Conservation (phyloP, 1,140 invertebrate genomes). For the Drosophila azteca region DNA sequence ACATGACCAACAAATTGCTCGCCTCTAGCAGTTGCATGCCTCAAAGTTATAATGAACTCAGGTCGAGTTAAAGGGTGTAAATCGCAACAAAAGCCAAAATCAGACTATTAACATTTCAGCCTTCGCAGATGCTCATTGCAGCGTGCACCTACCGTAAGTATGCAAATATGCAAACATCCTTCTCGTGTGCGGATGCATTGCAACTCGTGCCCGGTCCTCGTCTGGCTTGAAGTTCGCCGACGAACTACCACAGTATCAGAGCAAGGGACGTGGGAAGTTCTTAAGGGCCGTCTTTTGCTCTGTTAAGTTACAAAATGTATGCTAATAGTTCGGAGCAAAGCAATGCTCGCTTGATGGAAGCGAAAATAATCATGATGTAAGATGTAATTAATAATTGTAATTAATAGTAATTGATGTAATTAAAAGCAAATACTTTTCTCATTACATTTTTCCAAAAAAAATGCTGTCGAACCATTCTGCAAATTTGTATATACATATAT, state of each 20-base stretch:
- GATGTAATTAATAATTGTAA: no score
- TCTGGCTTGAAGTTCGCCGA: constrained; percentile 15
- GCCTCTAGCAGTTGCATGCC: constrained; percentile 13
- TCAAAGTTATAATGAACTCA: constrained; percentile 59
- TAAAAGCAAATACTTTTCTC: no score
- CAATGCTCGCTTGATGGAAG: constrained; percentile 38
- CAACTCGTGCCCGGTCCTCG: not conserved
- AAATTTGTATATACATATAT: no score
- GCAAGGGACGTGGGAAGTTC: not conserved
- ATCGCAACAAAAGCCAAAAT: constrained; percentile 66
- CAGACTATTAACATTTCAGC: constrained; percentile 60
- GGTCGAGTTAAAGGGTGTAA: constrained; percentile 47
- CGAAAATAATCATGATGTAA: constrained; percentile 38
- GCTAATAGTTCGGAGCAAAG: constrained; percentile 66
- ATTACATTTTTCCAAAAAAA: no score
- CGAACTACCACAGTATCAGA: constrained; percentile 26
- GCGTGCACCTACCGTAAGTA: not conserved
- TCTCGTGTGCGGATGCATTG: constrained; percentile 39
- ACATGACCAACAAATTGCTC: constrained; percentile 31
- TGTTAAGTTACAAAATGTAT: constrained; percentile 67
- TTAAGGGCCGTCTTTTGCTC: not conserved
- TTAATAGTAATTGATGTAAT: no score
- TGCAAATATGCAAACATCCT: constrained; percentile 34
- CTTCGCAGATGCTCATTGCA: constrained; percentile 39
- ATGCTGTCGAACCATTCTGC: no score